Conservation (phyloP, 2,113 vertebrate genomes). For the Macrotus californicus region DNA sequence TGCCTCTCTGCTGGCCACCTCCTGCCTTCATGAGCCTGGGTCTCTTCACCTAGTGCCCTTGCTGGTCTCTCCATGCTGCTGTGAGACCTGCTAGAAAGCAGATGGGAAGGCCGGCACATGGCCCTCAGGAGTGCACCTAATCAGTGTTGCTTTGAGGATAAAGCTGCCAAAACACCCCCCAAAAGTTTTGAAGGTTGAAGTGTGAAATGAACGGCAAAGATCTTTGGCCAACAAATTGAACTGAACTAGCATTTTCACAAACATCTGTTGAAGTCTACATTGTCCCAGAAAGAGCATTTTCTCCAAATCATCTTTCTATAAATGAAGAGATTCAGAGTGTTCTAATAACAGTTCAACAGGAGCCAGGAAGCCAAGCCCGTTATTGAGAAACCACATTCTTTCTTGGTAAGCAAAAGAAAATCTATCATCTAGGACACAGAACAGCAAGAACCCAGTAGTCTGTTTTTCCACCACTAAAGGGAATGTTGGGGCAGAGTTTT, state of each 20-base stretch:
- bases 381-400: conserved; percentile 42
- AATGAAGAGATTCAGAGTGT: not conserved
- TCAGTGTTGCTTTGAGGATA: not conserved
- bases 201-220: not conserved
- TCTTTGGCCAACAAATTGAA: not conserved
- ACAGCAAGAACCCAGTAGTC: not conserved
- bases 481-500: not conserved
- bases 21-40: not conserved
- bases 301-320: conserved; percentile 18
- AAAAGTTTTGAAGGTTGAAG: not conserved
- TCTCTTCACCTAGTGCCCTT: not conserved
- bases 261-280: not conserved
- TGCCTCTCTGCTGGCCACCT: not conserved
- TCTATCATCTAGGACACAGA: not conserved
- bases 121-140: not conserved
- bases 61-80: not conserved
- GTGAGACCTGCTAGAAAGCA: not conserved
- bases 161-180: not conserved
- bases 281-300: not conserved
- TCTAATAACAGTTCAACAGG: not conserved
- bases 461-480: not conserved
- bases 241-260: not conserved
- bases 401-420: conserved; percentile 48
- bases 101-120: rapidly evolving
- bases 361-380: conserved; percentile 27